Percentiles rank a stretch among this genome's conserved stretches.
These are phyloP conservation scores for Eupeodes luniger DNA, from an alignment of 2,888 invertebrate species.

Conservation along the genomic window DNA sequence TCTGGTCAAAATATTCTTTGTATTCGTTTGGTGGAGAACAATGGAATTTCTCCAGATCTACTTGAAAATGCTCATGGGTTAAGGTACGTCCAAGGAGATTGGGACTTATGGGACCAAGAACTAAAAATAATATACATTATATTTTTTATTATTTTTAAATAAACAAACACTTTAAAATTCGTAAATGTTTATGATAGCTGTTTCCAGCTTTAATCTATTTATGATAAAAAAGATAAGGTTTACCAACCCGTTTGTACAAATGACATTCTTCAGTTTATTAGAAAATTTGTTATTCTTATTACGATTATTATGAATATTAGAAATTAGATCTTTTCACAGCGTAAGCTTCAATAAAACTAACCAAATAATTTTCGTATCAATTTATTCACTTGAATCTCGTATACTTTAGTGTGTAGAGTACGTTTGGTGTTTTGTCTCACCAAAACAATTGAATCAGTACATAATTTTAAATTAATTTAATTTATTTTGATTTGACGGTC, in stretches of 20 bases:
- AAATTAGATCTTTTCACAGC: neutral
- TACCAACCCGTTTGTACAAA: slow-evolving; percentile 6
- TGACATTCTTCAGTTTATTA: neutral
- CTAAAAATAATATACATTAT: slow-evolving; percentile 82
- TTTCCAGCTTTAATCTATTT: too few species aligned
- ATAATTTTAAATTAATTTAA: too few species aligned
- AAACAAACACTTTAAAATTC: neutral
- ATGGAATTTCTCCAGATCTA: slow-evolving; percentile 88
- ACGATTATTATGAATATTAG: neutral
- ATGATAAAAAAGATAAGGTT: neutral
- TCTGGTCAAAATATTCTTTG: slow-evolving; percentile 84
- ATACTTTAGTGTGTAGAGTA: too few species aligned
- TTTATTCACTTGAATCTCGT: too few species aligned
- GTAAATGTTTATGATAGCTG: too few species aligned
- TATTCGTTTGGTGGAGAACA: slow-evolving; percentile 85
- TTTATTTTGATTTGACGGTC: too few species aligned
- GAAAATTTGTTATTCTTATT: neutral
- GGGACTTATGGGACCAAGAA: slow-evolving; percentile 87
- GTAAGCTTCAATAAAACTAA: too few species aligned
- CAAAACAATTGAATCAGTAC: too few species aligned
- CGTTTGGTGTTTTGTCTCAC: too few species aligned
- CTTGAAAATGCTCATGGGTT: slow-evolving; percentile 90
- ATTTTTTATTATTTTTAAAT: neutral
- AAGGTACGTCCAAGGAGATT: slow-evolving; percentile 87
- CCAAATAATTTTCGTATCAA: too few species aligned